Conservation (phyloP, 2,797 vertebrate genomes). For the Peromyscus attwateri region DNA sequence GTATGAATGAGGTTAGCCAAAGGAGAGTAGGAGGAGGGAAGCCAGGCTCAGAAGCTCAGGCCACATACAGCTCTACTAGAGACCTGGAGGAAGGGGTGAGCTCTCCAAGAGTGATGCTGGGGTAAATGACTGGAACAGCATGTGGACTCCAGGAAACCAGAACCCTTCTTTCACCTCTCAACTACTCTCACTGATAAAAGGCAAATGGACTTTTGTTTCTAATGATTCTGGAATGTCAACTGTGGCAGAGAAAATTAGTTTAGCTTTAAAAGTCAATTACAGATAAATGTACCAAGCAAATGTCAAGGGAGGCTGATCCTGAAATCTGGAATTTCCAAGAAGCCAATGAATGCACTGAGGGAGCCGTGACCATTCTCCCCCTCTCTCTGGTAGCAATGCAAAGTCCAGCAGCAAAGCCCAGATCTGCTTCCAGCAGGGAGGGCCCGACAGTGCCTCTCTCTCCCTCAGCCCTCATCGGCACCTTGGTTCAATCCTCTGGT, state of each 20-base stretch:
- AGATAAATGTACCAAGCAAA: constrained; percentile 40
- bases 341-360: neutral
- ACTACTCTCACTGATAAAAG: neutral
- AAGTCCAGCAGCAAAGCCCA: neutral
- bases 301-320: constrained; percentile 4
- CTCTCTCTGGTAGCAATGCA: fast-evolving
- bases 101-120: neutral
- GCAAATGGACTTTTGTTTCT: constrained; percentile 62
- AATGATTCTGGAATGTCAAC: constrained; percentile 63
- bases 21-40: neutral
- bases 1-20: neutral
- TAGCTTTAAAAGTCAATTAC: constrained; percentile 69
- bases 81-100: neutral
- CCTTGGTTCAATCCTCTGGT: neutral
- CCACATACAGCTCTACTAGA: neutral
- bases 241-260: constrained; percentile 64
- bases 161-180: constrained; percentile 23
- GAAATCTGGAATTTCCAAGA: neutral
- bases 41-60: neutral
- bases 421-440: neutral
- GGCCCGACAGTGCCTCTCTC: too few species aligned
- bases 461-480: neutral
- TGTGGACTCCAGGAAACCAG: neutral
- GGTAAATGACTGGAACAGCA: neutral
- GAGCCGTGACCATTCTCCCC: neutral